Evolutionary conservation across 2,888 invertebrate genomes (phyloP), one percentile per base, ranked within the genome.

Genomic region (Didymodactylos carnosus): DNA sequence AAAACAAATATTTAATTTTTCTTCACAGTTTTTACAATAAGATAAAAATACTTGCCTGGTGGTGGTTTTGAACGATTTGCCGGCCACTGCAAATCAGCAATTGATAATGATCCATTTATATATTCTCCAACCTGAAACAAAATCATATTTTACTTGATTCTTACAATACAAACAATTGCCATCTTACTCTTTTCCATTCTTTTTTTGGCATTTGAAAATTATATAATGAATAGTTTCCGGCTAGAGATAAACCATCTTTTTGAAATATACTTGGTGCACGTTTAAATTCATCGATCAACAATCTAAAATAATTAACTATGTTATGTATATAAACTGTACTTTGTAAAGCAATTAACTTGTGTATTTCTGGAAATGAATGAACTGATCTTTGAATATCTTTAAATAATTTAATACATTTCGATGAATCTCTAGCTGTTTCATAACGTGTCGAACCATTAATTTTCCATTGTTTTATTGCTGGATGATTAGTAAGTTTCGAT

Each of bases 41-140:
- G n/a, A n/a, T n/a, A n/a, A n/a, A n/a, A n/a, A n/a, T n/a, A n/a
- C n/a, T n/a, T n/a, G 43, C 97, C 97, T 82, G 92, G 91, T 0
- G 98, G 98, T 11, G 97, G 97, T 39, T 92, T 92, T 80, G 94
- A 92, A 75, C 90, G 88, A 78, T 91, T 91, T 10, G 95, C 97
- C 0, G 97, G 97, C 98, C 98, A 98, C 25, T 94, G 92, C 78
- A 98, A 95, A 82, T 94, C 97, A 81, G 94, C 91, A 81, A 98
- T 94, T 80, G 92, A 90, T 69, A 98, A n/a, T 53, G 53, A 29
- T 29, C 53, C 35, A 53, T 53, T 53, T 1, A 53, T 27, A 53
- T 53, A 53, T 53, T 29, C 53, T 3, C 53, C 53, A 53, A 53
- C 35, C 53, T 53, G 6, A 86, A 10, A 82, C 83, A 27, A 53